Conservation (phyloP, 2,113 vertebrate genomes). For the Lonchura striata region DNA sequence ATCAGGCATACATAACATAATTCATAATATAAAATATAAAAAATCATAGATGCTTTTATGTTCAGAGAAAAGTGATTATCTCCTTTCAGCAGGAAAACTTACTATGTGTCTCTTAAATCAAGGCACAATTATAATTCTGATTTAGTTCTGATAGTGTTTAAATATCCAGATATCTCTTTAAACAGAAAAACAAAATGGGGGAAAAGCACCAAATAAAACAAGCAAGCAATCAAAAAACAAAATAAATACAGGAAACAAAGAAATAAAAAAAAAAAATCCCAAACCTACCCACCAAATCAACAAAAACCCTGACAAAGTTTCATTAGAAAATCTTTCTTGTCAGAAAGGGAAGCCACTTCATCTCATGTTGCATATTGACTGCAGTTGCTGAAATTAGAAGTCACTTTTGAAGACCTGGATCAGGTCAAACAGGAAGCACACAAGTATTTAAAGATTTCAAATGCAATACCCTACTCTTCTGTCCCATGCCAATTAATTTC, state of each 20-base stretch:
- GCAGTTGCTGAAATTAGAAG: not conserved
- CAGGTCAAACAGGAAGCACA: not conserved
- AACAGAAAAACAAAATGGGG: not conserved
- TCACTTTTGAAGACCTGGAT: not conserved
- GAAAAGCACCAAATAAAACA: not conserved
- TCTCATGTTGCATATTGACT: rapidly evolving
- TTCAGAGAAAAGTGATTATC: not conserved
- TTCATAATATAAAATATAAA: not conserved
- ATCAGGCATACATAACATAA: not conserved
- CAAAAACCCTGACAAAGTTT: rapidly evolving
- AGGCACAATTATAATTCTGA: not conserved
- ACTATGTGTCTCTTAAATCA: not conserved
- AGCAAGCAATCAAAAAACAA: not conserved
- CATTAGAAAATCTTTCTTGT: not conserved
- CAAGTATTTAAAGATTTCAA: not conserved
- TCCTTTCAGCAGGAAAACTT: not conserved
- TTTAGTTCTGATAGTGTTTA: not conserved
- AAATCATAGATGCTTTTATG: not conserved
- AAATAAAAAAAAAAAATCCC: rapidly evolving
- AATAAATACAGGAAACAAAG: not conserved
- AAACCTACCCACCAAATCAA: rapidly evolving
- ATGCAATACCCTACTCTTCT: not conserved
- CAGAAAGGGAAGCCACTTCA: not conserved
- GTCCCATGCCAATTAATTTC: not conserved
- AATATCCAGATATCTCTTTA: not conserved